phyloP scores from a whole-genome alignment of 1,140 invertebrate genomes.

The Lepidurus apus region DNA sequence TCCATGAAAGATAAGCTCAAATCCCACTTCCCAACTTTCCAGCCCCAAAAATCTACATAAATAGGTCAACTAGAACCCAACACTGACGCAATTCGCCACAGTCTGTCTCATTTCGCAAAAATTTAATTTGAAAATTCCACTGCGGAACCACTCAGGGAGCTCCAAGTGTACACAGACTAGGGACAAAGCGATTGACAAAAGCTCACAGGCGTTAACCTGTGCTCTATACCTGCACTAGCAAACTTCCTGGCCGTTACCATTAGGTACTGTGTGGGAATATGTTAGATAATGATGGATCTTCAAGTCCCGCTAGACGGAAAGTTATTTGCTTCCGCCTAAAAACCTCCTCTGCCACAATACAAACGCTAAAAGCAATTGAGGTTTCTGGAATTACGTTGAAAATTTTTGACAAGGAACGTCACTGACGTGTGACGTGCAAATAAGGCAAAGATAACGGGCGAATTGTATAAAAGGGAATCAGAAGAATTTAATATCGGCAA shows the following conservation, averaged over 20 bases:
- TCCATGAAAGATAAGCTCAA: not conserved
- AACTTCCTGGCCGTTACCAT: not conserved
- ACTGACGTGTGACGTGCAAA: not conserved
- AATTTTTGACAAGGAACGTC: not conserved
- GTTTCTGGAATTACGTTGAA: not conserved
- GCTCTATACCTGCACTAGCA: not conserved
- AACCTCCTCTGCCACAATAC: not conserved
- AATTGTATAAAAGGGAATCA: not conserved
- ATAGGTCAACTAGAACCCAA: too few species aligned
- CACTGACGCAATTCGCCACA: too few species aligned
- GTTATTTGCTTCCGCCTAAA: not conserved
- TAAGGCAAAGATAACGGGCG: not conserved
- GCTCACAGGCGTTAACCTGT: not conserved
- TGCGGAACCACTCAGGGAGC: too few species aligned
- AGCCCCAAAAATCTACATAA: too few species aligned
- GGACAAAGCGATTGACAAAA: not conserved
- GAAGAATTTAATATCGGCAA: not conserved
- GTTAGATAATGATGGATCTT: not conserved
- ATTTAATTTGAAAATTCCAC: too few species aligned
- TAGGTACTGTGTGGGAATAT: not conserved
- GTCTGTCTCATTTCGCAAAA: too few species aligned
- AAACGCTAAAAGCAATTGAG: not conserved
- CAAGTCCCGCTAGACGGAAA: not conserved
- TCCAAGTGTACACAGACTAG: too few species aligned
- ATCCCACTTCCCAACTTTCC: too few species aligned